Conservation (phyloP, 2,888 invertebrate species). For the Erynnis tages region DNA sequence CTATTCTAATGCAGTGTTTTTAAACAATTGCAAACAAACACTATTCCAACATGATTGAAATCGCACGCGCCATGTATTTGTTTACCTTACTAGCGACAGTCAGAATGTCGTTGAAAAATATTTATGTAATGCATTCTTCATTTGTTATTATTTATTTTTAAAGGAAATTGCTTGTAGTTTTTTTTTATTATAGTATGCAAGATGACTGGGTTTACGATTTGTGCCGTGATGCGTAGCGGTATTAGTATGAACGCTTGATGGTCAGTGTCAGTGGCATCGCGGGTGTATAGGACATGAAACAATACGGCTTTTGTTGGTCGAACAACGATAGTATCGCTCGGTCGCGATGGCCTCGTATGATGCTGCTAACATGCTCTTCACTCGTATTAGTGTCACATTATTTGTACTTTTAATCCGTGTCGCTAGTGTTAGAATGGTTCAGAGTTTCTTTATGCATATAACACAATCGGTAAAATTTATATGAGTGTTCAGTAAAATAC, state of each 20-base stretch:
- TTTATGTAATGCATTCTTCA: slow-evolving; percentile 36
- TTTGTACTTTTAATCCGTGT: slow-evolving; percentile 11
- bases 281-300: slow-evolving; percentile 37
- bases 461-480: slow-evolving; percentile 51
- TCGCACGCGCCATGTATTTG: slow-evolving; percentile 43
- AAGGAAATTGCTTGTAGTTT: neutral
- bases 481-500: neutral
- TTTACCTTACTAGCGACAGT: slow-evolving; percentile 41
- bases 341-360: slow-evolving; percentile 28
- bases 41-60: slow-evolving; percentile 31
- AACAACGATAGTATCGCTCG: slow-evolving; percentile 45
- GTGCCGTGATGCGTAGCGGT: slow-evolving; percentile 28
- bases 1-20: slow-evolving; percentile 27
- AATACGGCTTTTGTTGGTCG: slow-evolving; percentile 47
- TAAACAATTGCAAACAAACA: slow-evolving; percentile 32
- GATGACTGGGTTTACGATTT: neutral
- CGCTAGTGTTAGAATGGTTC: slow-evolving; percentile 45
- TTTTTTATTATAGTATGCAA: slow-evolving; percentile 4
- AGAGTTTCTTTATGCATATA: slow-evolving; percentile 48
- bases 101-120: slow-evolving; percentile 45
- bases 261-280: slow-evolving; percentile 50
- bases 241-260: slow-evolving; percentile 37
- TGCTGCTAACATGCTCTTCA: slow-evolving; percentile 32
- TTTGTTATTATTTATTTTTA: slow-evolving; percentile 23
- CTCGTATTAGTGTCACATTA: slow-evolving; percentile 35